Base-by-base conservation (phyloP, 1,140 invertebrate genomes). In the Coenobita brevimanus region DNA sequence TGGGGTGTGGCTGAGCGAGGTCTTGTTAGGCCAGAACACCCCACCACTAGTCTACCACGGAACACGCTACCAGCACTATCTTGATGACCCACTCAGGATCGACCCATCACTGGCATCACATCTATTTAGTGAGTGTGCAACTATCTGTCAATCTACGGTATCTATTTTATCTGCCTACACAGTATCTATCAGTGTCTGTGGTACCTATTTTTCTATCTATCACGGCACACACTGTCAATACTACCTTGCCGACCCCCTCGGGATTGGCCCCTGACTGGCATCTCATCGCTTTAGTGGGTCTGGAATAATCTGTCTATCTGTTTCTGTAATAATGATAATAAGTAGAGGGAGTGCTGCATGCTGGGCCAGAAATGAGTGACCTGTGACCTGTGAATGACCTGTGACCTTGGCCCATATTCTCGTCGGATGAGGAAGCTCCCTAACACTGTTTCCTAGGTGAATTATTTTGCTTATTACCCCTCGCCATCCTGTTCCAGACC, bases 1-100 rank as follows among this genome's bases (percentile, higher is more conserved):
- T 92, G 95, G 96, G 8, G 95, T 97, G 88, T 99, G 98, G 98
- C 93, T 99, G 64, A 97, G 96, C 81, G 98, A 99, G 92, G 94
- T 99, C 57, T 94, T 99, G 89, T 95, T 99, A 86, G 98, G 98
- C 0, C 96, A 98, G 92, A 96, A 94, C 90, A 96, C 96, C 3
- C 89, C 89, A 8, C 89, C 89, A 30, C 84, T 90, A 15, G 90
- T 91, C 10, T 89, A 84, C 15, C 90, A 91, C 36, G 89, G 88
- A 6, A 89, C 90, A 27, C 81, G 85, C 21, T 90, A 91, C 36
- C 90, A 91, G 41, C 89, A 90, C 46, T 90, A 95, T 90, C 91
- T 96, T 27, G 94, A 94, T 1, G 94, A 96, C 92, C 96, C 96
- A 3, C 98, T 99, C 92, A 94, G 95, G 91, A 95, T 99, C 92